These are phyloP conservation scores for Cheirogaleus major DNA, from an alignment of 2,797 vertebrate genomes.

Conservation along the genomic window DNA sequence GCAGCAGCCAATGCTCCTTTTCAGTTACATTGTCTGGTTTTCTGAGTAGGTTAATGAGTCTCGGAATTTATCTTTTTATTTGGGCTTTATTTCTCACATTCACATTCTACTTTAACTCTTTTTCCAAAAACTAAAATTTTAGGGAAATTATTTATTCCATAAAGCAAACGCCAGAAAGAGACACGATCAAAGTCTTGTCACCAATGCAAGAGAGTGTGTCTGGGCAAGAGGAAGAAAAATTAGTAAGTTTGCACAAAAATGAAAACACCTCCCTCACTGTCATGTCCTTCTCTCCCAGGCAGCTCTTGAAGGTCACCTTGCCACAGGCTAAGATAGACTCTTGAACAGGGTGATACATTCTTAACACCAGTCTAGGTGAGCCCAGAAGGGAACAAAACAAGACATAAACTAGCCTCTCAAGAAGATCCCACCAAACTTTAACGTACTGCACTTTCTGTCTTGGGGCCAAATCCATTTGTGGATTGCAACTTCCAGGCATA, in stretches of 20 bases:
- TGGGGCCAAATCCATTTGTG: not conserved
- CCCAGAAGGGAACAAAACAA: not conserved
- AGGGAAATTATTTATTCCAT: not conserved
- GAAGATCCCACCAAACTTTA: not conserved
- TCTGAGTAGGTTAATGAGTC: not conserved
- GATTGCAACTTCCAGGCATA: not conserved
- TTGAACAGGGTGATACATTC: not conserved
- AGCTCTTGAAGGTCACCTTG: not conserved
- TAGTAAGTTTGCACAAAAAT: not conserved
- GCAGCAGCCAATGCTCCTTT: not conserved
- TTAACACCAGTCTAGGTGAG: not conserved
- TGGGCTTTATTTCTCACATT: not conserved
- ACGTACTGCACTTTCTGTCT: not conserved
- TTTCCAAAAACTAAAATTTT: not conserved
- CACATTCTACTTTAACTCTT: not conserved
- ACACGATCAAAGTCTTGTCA: not conserved
- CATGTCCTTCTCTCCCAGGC: not conserved
- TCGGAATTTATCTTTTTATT: not conserved
- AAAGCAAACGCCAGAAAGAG: slow-evolving; percentile 6
- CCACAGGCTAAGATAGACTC: not conserved
- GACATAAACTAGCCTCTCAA: not conserved
- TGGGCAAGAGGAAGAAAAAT: not conserved
- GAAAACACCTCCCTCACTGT: not conserved
- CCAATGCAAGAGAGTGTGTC: not conserved
- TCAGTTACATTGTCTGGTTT: not conserved